phyloP scores from a whole-genome alignment of 2,888 invertebrate genomes.

The Hypomecis punctinalis region DNA sequence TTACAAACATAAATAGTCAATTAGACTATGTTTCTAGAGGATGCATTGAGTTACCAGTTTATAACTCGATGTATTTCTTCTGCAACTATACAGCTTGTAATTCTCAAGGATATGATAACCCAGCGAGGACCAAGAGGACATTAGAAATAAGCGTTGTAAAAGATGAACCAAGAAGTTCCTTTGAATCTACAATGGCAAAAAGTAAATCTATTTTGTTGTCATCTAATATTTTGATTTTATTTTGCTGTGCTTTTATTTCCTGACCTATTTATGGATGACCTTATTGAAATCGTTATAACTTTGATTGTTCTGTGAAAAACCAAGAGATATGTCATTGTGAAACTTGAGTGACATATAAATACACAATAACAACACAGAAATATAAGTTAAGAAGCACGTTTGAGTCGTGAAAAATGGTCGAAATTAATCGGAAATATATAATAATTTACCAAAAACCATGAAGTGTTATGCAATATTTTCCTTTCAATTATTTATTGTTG shows the following conservation, averaged over 20 bases:
- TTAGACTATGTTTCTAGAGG: conserved; percentile 62
- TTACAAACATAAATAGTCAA: conserved; percentile 59
- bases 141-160: background rate
- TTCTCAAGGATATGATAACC: conserved; percentile 27
- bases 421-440: background rate
- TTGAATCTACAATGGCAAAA: background rate
- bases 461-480: conserved; percentile 11
- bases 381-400: too few species aligned
- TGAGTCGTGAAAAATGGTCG: too few species aligned
- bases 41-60: conserved; percentile 59
- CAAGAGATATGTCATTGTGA: too few species aligned
- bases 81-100: conserved; percentile 63
- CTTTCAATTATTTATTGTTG: background rate
- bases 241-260: background rate
- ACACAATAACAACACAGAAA: too few species aligned
- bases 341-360: too few species aligned
- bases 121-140: conserved; percentile 4
- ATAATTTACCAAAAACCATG: background rate
- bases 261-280: too few species aligned
- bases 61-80: conserved; percentile 61
- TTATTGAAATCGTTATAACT: too few species aligned
- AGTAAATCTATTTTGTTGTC: background rate
- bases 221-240: background rate
- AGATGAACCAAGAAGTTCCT: background rate
- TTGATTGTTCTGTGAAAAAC: too few species aligned